Percentiles rank a stretch among this genome's conserved stretches.
phyloP scores from a whole-genome alignment of 92 coral and sea anemone species.

The Porites lobata region DNA sequence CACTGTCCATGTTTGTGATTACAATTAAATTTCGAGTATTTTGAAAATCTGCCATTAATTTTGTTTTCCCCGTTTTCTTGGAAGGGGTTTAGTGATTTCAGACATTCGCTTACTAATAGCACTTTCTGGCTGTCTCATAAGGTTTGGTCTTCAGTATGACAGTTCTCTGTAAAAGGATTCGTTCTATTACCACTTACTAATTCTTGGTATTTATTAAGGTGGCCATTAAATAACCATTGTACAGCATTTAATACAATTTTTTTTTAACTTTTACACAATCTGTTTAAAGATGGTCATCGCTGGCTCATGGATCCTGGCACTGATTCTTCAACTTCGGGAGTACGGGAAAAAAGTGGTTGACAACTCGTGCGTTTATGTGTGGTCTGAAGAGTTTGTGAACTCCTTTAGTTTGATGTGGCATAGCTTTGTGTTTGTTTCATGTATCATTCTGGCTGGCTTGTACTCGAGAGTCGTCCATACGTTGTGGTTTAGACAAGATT shows the following conservation, averaged over 20 bases:
- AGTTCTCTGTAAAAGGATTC: too few relatives aligned
- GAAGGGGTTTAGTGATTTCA: too few relatives aligned
- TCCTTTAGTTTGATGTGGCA: not conserved
- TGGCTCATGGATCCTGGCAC: not conserved
- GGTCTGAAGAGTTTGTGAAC: not conserved
- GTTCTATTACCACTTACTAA: too few relatives aligned
- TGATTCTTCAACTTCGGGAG: not conserved
- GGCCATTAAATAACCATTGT: too few relatives aligned
- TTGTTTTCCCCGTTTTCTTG: too few relatives aligned
- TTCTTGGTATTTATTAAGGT: too few relatives aligned
- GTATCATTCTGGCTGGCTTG: not conserved
- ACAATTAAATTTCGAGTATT: too few relatives aligned
- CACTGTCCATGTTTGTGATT: too few relatives aligned
- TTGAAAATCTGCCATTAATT: too few relatives aligned
- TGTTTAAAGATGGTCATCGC: constrained; percentile 12
- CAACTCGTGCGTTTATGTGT: not conserved
- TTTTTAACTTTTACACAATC: not conserved
- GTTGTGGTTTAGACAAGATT: constrained; percentile 23
- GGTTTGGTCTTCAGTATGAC: too few relatives aligned
- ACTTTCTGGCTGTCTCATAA: too few relatives aligned
- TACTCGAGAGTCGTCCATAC: constrained; percentile 29
- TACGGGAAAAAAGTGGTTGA: not conserved
- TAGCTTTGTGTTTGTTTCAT: not conserved
- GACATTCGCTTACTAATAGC: too few relatives aligned
- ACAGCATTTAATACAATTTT: not conserved